Evolutionary conservation across 2,888 invertebrate species (phyloP), one percentile per base, ranked within the genome.

Genomic region (Dioctria rufipes): DNA sequence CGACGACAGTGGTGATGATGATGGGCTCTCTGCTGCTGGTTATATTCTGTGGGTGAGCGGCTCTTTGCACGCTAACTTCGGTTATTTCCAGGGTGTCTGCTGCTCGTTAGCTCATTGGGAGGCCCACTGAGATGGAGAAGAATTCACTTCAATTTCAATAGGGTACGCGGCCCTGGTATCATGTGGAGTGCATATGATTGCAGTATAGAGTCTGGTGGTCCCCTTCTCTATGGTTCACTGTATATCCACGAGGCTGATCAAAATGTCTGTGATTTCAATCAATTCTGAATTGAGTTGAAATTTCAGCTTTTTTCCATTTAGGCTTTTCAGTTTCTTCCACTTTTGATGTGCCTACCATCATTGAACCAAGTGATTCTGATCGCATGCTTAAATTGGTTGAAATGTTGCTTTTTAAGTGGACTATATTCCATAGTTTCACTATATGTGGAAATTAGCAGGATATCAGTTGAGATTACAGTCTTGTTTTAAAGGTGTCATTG

Each of bases 211-310:
- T 49, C 25, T 37, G 43, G n/a, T 39, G 8, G 13, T 73, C 39
- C 77, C 63, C 61, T 25, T 25, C 43, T 40, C 43, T 3, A 5
- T 43, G 61, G 77, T 39, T 39, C 63, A n/a, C 11, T 63, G 25
- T 25, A 25, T 25, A 46, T 77, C 61, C 61, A 77, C 61, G 77
- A 77, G 63, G 6, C 78, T 66, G 66, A 78, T 78, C 65, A 78
- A 78, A 78, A 78, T 78, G 78, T 78, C 78, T 78, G 78, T 78
- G 78, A 78, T 78, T 78, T 78, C 78, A 78, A 78, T 78, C 78
- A 78, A 78, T 78, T 66, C 63, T 51, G 54, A 78, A 78, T 78
- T 66, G 66, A 78, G 65, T 49, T 63, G 63, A 49, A 54, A 13
- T 8, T 78, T 78, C 25, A 25, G 25, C 25, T 78, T 78, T 78